These are phyloP conservation scores for Oxyura jamaicensis DNA, from an alignment of 2,113 vertebrate species.

Conservation along the genomic window DNA sequence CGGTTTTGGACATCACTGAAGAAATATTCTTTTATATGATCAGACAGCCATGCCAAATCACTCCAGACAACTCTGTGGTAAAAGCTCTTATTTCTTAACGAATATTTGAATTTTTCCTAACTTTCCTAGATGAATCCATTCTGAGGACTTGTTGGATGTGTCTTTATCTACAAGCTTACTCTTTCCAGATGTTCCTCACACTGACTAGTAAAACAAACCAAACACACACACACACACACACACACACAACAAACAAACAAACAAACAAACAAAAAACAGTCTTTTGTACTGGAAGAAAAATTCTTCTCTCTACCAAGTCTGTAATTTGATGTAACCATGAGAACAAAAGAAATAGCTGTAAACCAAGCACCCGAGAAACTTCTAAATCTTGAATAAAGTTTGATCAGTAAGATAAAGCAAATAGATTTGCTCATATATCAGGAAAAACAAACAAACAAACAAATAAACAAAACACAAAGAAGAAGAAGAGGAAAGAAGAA, in stretches of 20 bases:
- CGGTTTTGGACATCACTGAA: neutral
- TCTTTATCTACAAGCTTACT: neutral
- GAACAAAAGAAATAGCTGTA: neutral
- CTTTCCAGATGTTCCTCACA: neutral
- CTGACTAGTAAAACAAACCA: neutral
- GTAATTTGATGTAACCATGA: neutral
- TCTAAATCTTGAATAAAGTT: neutral
- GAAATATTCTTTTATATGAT: neutral
- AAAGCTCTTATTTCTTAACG: neutral
- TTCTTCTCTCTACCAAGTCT: neutral
- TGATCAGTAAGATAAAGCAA: neutral
- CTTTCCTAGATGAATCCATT: neutral
- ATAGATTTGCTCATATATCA: neutral
- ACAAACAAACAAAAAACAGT: neutral
- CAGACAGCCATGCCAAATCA: neutral
- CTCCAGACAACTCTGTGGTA: accelerated
- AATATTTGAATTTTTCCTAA: neutral
- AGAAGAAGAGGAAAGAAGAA: neutral
- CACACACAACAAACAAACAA: too few relatives aligned
- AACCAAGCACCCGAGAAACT: neutral
- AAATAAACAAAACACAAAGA: too few relatives aligned
- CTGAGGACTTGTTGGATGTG: neutral
- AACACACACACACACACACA: neutral
- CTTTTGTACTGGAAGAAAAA: neutral
- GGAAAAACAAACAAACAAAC: neutral